These are phyloP conservation scores for Pleuronectes platessa DNA, from an alignment of 2,113 vertebrate genomes.

Conservation along the genomic window DNA sequence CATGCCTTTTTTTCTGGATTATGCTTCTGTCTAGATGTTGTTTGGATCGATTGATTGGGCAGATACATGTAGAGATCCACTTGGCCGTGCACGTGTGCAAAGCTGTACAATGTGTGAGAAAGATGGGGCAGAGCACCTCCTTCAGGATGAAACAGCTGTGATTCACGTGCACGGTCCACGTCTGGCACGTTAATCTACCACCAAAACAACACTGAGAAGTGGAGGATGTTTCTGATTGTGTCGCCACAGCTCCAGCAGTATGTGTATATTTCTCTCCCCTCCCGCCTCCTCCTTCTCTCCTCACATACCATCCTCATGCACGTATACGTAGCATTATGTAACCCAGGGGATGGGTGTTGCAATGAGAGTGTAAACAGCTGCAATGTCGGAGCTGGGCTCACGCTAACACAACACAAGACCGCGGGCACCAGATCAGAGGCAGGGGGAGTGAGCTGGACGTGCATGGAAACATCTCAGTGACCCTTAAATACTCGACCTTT, in stretches of 20 bases:
- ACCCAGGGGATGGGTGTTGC: slow-evolving; percentile 58
- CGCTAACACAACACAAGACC: slow-evolving; percentile 51
- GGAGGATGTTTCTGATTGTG: slow-evolving; percentile 38
- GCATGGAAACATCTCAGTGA: slow-evolving; percentile 20
- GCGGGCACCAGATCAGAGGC: slow-evolving; percentile 29
- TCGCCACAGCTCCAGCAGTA: slow-evolving; percentile 28
- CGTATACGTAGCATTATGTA: slow-evolving; percentile 53
- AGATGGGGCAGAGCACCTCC: neutral
- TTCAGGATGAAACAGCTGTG: slow-evolving; percentile 40
- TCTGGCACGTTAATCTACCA: slow-evolving; percentile 49
- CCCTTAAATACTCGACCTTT: neutral
- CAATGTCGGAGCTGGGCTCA: slow-evolving; percentile 62
- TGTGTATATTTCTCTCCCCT: slow-evolving; percentile 6
- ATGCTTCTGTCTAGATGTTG: slow-evolving; percentile 11
- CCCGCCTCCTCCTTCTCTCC: neutral
- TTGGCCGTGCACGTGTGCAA: neutral
- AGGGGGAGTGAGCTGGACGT: slow-evolving; percentile 6
- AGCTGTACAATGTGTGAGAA: neutral
- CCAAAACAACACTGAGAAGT: slow-evolving; percentile 45
- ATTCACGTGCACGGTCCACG: slow-evolving; percentile 20
- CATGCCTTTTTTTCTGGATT: slow-evolving; percentile 1
- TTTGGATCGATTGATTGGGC: slow-evolving; percentile 5
- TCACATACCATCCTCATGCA: slow-evolving; percentile 41
- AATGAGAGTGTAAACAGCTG: slow-evolving; percentile 78
- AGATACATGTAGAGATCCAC: neutral